A percentile compares a stretch with the other conserved stretches of the same genome.
Evolutionary conservation across 2,113 vertebrate genomes (phyloP).

Genomic region (Cyanoramphus novaezelandiae): DNA sequence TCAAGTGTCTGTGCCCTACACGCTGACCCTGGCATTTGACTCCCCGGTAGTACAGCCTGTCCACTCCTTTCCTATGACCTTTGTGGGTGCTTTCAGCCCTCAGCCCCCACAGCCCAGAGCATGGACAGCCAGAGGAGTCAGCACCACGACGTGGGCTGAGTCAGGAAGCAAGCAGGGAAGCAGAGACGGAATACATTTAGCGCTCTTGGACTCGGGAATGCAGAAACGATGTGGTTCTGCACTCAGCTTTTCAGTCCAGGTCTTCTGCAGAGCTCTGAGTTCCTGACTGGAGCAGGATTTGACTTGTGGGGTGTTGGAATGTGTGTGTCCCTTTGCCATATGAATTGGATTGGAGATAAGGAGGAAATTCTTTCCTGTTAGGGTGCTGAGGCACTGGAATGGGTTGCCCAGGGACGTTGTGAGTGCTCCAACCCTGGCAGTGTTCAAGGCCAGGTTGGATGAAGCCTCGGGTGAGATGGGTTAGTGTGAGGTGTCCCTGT

Average conservation of each 20-base stretch:
- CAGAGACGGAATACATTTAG: neutral
- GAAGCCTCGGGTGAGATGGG: no score
- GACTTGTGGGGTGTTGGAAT: neutral
- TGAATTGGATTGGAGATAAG: no score
- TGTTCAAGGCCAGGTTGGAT: no score
- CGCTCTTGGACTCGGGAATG: neutral
- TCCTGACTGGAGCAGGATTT: neutral
- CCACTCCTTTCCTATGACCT: neutral
- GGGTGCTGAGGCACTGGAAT: no score
- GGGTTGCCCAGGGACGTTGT: no score
- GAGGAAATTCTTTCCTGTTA: no score
- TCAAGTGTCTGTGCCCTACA: neutral
- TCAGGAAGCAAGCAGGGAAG: neutral
- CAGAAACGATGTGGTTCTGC: neutral
- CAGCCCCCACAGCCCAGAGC: fast-evolving
- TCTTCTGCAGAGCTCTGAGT: neutral
- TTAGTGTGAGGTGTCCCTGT: no score
- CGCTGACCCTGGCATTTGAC: neutral
- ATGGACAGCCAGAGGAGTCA: neutral
- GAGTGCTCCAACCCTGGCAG: no score
- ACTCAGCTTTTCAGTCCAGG: fast-evolving
- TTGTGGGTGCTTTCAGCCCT: neutral
- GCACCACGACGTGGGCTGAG: neutral
- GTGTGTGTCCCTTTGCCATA: neutral
- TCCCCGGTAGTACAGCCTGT: neutral